These are phyloP conservation scores for Psephotus haematonotus DNA, from an alignment of 2,113 vertebrate genomes.

Conservation along the genomic window DNA sequence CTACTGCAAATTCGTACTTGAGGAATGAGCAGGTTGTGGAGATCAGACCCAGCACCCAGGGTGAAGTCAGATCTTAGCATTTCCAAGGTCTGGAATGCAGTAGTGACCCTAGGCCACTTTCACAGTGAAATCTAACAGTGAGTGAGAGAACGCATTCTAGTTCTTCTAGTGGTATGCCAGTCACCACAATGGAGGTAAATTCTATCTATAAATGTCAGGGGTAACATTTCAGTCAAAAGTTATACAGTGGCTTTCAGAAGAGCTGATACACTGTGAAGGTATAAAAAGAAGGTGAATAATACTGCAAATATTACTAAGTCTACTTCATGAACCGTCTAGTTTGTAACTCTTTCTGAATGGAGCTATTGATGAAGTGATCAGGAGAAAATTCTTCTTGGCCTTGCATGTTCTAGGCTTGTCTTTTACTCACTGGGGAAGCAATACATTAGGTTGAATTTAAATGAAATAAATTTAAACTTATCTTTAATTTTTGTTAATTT, in stretches of 20 bases:
- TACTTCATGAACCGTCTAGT: background rate
- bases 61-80: background rate
- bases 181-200: slow-evolving; percentile 26
- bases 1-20: background rate
- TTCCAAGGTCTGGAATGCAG: background rate
- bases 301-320: background rate
- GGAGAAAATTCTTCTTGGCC: background rate
- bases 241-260: background rate
- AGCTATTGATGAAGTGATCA: background rate
- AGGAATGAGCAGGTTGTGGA: background rate
- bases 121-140: background rate
- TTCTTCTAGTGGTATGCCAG: background rate
- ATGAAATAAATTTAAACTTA: background rate
- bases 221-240: background rate
- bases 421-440: background rate
- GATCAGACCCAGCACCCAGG: background rate
- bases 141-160: background rate
- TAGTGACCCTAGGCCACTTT: background rate
- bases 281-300: background rate
- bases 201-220: slow-evolving; percentile 22
- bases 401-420: background rate
- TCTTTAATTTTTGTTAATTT: background rate
- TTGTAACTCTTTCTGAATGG: background rate
- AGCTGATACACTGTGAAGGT: background rate
- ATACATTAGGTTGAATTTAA: background rate